Base-by-base conservation (phyloP, 2,113 vertebrate species). In the Ptilorrhoa leucosticta region DNA sequence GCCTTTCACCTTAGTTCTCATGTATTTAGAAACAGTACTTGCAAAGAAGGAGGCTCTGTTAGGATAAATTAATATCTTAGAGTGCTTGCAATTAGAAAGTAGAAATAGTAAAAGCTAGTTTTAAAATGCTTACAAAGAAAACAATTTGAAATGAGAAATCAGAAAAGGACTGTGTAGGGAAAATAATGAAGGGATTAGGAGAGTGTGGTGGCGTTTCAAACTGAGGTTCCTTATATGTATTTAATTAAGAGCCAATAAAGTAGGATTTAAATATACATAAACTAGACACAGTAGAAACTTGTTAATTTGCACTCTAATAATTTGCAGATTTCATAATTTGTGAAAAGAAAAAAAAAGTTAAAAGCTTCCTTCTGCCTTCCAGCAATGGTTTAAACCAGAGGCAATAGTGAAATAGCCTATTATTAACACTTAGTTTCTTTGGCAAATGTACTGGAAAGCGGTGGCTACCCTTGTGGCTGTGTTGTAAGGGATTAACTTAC, bases 191-290 rank as follows among this genome's bases (percentile, higher is more conserved):
- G 26, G 68, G 48, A 92, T 93, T 96, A 92, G 39, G 63, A 77
- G 47, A 92, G 31, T 20, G 28, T 83, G 68, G 44, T 86, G 60
- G 37, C 71, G 28, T 79, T 90, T 94, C 69, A 92, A n/a, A 92
- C 56, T 57, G 56, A 75, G n/a, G 44, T 57, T 86, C 14, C 60
- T 81, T 90, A 75, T 56, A 75, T 78, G 86, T 64, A 71, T 94
- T 96, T 95, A 96, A 96, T 96, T 95, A 93, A 93, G 92, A 89
- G 20, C 61, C 31, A 92, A 84, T 96, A 96, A 96, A 96, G 27
- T 64, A 56, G 72, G 72, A 78, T 96, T 92, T 93, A 94, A 95
- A 92, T 57, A 40, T 89, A 69, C 88, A 64, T 93, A 93, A 95
- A 83, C 48, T 82, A 81, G 75, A 45, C 68, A 77, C 18, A 76